These are phyloP conservation scores for Drosophila asahinai DNA, from an alignment of 1,140 invertebrate species.

Conservation along the genomic window DNA sequence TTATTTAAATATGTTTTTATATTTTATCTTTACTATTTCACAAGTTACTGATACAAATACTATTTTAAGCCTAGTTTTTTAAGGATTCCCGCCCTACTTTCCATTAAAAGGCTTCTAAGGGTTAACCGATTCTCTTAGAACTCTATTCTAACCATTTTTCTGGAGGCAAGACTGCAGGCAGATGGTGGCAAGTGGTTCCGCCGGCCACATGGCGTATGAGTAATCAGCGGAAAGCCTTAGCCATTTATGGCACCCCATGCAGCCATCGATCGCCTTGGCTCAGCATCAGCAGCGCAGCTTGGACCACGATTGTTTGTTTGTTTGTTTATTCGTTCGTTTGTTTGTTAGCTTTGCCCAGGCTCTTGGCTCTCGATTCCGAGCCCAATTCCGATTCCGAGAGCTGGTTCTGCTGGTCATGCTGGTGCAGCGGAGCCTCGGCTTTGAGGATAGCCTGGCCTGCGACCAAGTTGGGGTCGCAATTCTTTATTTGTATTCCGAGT, in stretches of 20 bases:
- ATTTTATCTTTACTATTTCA: too few relatives aligned
- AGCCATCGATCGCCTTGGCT: constrained; percentile 35
- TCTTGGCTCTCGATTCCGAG: constrained; percentile 9
- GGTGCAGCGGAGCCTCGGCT: constrained; percentile 28
- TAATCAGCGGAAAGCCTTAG: constrained; percentile 36
- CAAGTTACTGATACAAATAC: not conserved
- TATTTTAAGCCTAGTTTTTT: not conserved
- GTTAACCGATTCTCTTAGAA: not conserved
- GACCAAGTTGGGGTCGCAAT: constrained; percentile 67
- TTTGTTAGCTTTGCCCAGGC: constrained; percentile 6
- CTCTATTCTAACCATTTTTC: constrained; percentile 8
- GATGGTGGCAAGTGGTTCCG: constrained; percentile 23
- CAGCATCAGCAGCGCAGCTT: constrained; percentile 4
- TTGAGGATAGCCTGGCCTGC: constrained; percentile 36
- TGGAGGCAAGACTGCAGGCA: constrained; percentile 17
- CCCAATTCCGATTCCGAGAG: constrained; percentile 19
- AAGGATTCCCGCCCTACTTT: not conserved
- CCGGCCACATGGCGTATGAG: constrained; percentile 54
- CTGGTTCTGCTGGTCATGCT: constrained; percentile 38
- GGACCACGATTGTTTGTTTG: constrained; percentile 20
- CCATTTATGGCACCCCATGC: constrained; percentile 56
- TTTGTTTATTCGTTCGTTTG: constrained; percentile 1
- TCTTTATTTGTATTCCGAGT: constrained; percentile 73
- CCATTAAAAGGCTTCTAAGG: not conserved
- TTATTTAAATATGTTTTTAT: too few relatives aligned